Percentiles rank a stretch among this genome's conserved stretches.
These are phyloP conservation scores for Coenonympha glycerion DNA, from an alignment of 2,888 invertebrate species.

Conservation along the genomic window DNA sequence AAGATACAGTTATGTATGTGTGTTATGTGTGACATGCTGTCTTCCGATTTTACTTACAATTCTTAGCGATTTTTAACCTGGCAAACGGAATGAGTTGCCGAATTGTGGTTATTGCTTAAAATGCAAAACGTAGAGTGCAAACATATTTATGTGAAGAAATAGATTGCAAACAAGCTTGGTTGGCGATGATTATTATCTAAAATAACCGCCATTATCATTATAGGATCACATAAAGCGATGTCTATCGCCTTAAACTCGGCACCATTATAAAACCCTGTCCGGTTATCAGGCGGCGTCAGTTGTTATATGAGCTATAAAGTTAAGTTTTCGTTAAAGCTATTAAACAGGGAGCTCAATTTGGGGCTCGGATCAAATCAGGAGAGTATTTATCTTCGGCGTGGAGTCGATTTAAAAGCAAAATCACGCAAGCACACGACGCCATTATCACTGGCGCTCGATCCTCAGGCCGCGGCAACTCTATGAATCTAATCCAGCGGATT, in stretches of 20 bases:
- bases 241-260: slow-evolving; percentile 5
- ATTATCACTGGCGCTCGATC: slow-evolving; percentile 69
- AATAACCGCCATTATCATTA: slow-evolving; percentile 6
- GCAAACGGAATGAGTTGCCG: too few relatives aligned
- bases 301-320: slow-evolving; percentile 60
- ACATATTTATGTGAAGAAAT: background rate
- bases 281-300: slow-evolving; percentile 60
- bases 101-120: too few relatives aligned
- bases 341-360: slow-evolving; percentile 58
- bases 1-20: too few relatives aligned
- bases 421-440: slow-evolving; percentile 72
- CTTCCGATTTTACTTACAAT: too few relatives aligned
- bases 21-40: too few relatives aligned
- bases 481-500: slow-evolving; percentile 77
- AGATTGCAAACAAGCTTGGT: background rate
- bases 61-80: too few relatives aligned
- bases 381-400: slow-evolving; percentile 68
- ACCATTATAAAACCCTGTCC: slow-evolving; percentile 37
- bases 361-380: slow-evolving; percentile 56
- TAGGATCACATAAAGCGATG: slow-evolving; percentile 6
- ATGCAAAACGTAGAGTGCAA: too few relatives aligned
- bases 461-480: slow-evolving; percentile 73
- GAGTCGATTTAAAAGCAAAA: slow-evolving; percentile 75
- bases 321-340: slow-evolving; percentile 57
- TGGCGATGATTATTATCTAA: background rate